Evolutionary conservation across 2,113 vertebrate species (phyloP).

Genomic region (Camelus dromedarius): DNA sequence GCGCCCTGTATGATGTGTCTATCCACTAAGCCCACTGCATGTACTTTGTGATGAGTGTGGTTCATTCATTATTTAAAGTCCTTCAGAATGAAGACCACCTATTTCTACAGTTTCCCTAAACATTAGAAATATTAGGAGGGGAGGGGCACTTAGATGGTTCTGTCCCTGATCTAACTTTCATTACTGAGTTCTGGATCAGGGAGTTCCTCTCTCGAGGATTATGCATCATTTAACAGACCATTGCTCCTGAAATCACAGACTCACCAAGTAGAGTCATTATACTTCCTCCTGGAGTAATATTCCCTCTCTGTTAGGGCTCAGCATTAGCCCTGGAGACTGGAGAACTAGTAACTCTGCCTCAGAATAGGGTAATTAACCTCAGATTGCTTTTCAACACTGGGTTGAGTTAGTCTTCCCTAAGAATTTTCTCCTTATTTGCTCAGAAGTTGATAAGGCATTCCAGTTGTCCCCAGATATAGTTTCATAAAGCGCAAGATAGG

Average conservation of each 20-base stretch:
- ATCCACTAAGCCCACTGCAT: neutral
- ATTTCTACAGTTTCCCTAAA: neutral
- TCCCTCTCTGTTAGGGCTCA: constrained; percentile 60
- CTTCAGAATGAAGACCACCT: neutral
- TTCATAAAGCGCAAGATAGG: constrained; percentile 51
- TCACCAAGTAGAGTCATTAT: constrained; percentile 63
- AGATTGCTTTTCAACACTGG: constrained; percentile 68
- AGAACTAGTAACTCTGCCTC: constrained; percentile 39
- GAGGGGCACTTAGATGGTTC: neutral
- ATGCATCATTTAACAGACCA: constrained; percentile 71
- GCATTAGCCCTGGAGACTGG: constrained; percentile 56
- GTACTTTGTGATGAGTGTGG: neutral
- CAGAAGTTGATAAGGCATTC: constrained; percentile 54
- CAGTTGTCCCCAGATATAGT: constrained; percentile 41
- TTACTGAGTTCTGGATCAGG: constrained; percentile 72
- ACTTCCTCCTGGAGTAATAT: constrained; percentile 69
- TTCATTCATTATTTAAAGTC: neutral
- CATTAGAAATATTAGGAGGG: neutral
- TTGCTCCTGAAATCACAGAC: constrained; percentile 73
- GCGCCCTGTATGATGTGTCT: neutral
- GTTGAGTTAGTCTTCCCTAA: constrained; percentile 27
- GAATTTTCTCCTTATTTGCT: constrained; percentile 59
- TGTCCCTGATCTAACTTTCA: constrained; percentile 62
- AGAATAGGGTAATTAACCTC: constrained; percentile 68
- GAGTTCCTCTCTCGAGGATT: constrained; percentile 65